Evolutionary conservation across 2,113 vertebrate species (phyloP).

Genomic region (Hydrochoerus hydrochaeris): DNA sequence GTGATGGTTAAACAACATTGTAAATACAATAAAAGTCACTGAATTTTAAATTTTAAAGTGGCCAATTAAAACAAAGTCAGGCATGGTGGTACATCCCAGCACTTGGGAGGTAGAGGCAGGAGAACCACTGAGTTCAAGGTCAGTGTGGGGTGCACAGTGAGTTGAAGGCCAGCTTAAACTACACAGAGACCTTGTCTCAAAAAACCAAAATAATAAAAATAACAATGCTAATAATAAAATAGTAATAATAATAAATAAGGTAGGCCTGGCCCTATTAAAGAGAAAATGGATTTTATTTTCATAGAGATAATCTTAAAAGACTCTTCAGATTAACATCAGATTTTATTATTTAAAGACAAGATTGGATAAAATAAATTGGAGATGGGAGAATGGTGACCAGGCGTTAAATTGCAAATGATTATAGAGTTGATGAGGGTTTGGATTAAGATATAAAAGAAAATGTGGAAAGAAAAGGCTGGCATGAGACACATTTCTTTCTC

Average conservation of each 20-base stretch:
- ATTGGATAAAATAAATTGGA: conserved; percentile 23
- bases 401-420: not conserved
- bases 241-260: not conserved
- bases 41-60: too few relatives aligned
- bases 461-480: not conserved
- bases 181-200: too few relatives aligned
- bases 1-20: too few relatives aligned
- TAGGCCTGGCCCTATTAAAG: not conserved
- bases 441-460: not conserved
- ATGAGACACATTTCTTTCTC: not conserved
- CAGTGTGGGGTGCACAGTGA: too few relatives aligned
- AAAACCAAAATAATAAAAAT: too few relatives aligned
- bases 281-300: not conserved
- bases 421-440: not conserved
- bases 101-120: too few relatives aligned
- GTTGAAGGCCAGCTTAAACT: too few relatives aligned
- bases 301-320: not conserved
- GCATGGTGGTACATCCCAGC: too few relatives aligned
- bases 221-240: too few relatives aligned
- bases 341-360: not conserved
- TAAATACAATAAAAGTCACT: too few relatives aligned
- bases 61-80: too few relatives aligned
- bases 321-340: not conserved
- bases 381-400: not conserved
- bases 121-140: too few relatives aligned